Percentiles rank a stretch among this genome's conserved stretches.
These are phyloP conservation scores for Lasioglossum morio DNA, from an alignment of 2,888 invertebrate species.

Conservation along the genomic window DNA sequence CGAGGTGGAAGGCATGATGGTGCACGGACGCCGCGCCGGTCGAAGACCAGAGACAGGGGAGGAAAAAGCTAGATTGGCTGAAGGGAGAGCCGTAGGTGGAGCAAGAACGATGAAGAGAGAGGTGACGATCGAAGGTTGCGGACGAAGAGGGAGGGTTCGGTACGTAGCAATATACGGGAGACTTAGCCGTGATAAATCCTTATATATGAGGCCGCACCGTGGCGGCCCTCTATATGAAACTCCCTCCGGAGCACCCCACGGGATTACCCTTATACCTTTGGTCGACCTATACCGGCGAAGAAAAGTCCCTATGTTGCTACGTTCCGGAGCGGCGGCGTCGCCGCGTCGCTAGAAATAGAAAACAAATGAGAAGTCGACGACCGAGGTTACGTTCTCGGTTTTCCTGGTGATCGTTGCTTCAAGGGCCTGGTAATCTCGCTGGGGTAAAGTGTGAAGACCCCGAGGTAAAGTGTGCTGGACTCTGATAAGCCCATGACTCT, in stretches of 20 bases:
- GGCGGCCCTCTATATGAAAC: slow-evolving; percentile 82
- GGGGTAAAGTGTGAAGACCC: background rate
- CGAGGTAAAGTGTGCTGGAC: slow-evolving; percentile 6
- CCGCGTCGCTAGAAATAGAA: slow-evolving; percentile 72
- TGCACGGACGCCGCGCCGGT: slow-evolving; percentile 32
- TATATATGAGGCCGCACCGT: slow-evolving; percentile 83
- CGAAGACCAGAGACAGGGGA: slow-evolving; percentile 46
- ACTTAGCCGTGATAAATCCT: slow-evolving; percentile 84
- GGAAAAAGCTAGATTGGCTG: slow-evolving; percentile 37
- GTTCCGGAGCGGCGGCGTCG: slow-evolving; percentile 47
- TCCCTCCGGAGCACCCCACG: slow-evolving; percentile 80
- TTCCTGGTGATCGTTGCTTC: slow-evolving; percentile 30
- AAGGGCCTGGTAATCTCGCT: slow-evolving; percentile 22
- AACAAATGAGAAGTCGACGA: slow-evolving; percentile 74
- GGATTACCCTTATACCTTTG: slow-evolving; percentile 81
- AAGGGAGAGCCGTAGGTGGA: slow-evolving; percentile 31
- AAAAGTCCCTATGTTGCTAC: slow-evolving; percentile 70
- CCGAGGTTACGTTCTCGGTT: slow-evolving; percentile 47
- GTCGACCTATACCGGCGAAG: slow-evolving; percentile 64
- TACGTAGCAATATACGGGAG: slow-evolving; percentile 83
- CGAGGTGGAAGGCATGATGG: slow-evolving; percentile 23
- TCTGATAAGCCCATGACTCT: background rate
- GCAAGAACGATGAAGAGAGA: slow-evolving; percentile 31
- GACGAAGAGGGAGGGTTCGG: slow-evolving; percentile 73
- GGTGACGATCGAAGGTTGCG: slow-evolving; percentile 46